A percentile compares a stretch with the other conserved stretches of the same genome.
Evolutionary conservation across 2,113 vertebrate species (phyloP).

Genomic region (Cephalopholis sonnerati): DNA sequence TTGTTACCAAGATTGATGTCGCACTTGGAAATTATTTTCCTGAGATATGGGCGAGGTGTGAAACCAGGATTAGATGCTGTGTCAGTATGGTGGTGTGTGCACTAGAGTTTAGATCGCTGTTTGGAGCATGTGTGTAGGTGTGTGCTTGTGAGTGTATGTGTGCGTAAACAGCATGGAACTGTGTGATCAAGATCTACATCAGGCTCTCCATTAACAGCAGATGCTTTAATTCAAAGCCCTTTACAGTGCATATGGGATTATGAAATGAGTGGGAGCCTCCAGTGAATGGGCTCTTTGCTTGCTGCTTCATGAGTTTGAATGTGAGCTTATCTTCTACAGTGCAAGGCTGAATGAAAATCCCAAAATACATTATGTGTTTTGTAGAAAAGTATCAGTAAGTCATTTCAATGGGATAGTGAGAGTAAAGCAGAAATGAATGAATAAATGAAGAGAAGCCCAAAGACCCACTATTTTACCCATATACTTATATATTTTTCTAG

Average conservation of each 20-base stretch:
- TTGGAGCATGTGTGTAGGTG: not conserved
- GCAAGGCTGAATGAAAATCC: not conserved
- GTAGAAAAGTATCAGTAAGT: not conserved
- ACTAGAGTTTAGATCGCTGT: not conserved
- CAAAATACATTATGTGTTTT: not conserved
- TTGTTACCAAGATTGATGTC: conserved; percentile 53
- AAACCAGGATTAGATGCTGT: not conserved
- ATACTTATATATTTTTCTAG: too few species aligned
- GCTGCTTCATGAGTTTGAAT: not conserved
- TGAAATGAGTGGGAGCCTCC: not conserved
- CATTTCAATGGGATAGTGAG: not conserved
- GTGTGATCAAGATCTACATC: conserved; percentile 1
- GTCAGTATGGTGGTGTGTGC: not conserved
- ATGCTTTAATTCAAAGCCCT: conserved; percentile 15
- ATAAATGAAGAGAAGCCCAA: not conserved
- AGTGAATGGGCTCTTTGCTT: not conserved
- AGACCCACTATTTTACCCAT: not conserved
- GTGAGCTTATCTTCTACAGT: not conserved
- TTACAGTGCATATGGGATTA: not conserved
- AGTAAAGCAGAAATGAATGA: not conserved
- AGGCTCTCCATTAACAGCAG: conserved; percentile 2
- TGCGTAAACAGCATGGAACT: not conserved
- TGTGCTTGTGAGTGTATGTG: not conserved
- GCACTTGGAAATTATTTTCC: conserved; percentile 17
- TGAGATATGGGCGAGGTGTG: not conserved